Base-by-base conservation (phyloP, 2,113 vertebrate genomes). In the Entomyzon cyanotis region DNA sequence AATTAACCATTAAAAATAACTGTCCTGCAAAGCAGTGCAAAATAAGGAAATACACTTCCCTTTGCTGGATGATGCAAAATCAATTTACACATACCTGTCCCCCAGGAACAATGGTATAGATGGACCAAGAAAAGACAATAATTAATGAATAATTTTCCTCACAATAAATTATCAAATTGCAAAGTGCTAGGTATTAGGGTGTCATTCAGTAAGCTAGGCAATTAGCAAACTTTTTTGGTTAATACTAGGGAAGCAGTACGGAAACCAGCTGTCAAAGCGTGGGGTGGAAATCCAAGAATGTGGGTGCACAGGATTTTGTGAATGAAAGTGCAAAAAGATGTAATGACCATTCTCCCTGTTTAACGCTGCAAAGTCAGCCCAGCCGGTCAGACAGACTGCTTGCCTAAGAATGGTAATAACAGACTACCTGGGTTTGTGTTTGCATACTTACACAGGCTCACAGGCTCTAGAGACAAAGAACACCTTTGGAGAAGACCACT, bases 381-480 rank as follows among this genome's bases (percentile, higher is more conserved):
- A 81, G 91, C 94, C 44, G 0, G 94, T 97, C 86, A 71, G 82
- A 68, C 93, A 56, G 79, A 93, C 52, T 30, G 52, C 91, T 97
- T 95, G 76, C 94, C 87, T 64, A 93, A 90, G 94, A 89, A 58
- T 20, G 33, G 73, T 97, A 97, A 95, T 97, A 95, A 97, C 9
- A 97, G 89, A 69, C 33, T 92, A 5, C 42, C 60, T 30, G 64
- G 52, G 60, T 78, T 87, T 94, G 44, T 75, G 63, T 89, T 81
- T 93, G 80, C 64, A 44, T 84, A 55, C 35, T 84, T 33, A 22
- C 47, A 63, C 5, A 49, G 91, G 42, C 42, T 90, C 63, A 46
- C 0, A 10, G 59, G 52, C 73, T 87, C 39, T 5, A 78, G 52
- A 74, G 64, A 46, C 2, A 2, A 76, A 77, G 59, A 80, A 75